Conservation (phyloP, 2,113 vertebrate species). For the Malaclemys terrapin region DNA sequence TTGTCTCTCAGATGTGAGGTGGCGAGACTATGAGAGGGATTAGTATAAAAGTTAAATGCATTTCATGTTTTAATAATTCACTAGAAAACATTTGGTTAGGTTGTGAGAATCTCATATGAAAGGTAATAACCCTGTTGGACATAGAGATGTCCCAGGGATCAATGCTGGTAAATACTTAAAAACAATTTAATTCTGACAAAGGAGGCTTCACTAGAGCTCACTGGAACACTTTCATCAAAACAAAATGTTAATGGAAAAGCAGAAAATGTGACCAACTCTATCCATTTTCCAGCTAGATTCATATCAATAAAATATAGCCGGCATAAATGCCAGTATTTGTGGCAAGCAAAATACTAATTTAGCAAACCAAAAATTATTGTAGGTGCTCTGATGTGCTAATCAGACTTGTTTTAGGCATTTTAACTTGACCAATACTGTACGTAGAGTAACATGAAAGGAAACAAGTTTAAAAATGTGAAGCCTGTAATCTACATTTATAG, state of each 20-base stretch:
- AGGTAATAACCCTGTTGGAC: not conserved
- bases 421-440: not conserved
- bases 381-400: not conserved
- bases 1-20: not conserved
- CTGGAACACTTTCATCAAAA: not conserved
- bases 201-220: not conserved
- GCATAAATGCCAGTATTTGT: fast-evolving
- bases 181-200: not conserved
- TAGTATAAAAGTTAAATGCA: not conserved
- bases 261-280: not conserved
- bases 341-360: not conserved
- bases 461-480: not conserved
- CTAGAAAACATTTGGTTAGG: not conserved
- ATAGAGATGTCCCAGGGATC: not conserved
- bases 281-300: not conserved
- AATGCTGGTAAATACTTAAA: not conserved
- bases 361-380: not conserved
- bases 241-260: not conserved
- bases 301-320: not conserved
- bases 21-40: not conserved
- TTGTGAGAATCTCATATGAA: not conserved
- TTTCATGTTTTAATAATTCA: not conserved
- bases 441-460: not conserved
- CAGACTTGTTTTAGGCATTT: not conserved
- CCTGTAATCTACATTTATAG: not conserved